Evolutionary conservation across 2,113 vertebrate species (phyloP).

Genomic region (Eleginops maclovinus): DNA sequence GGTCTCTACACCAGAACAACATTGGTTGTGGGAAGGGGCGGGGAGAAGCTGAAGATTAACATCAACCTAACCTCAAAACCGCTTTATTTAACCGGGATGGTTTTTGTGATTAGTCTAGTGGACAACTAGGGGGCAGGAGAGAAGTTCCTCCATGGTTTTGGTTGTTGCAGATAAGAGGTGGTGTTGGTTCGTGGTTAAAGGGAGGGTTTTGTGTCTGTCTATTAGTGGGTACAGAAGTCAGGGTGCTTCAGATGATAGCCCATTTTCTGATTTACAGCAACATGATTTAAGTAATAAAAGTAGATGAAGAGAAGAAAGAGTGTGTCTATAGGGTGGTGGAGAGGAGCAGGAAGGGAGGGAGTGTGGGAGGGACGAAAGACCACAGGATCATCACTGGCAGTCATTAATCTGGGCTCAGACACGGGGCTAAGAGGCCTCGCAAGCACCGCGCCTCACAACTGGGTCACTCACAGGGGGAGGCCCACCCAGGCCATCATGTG

Average conservation of each 20-base stretch:
- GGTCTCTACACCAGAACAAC: conserved; percentile 56
- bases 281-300: conserved; percentile 25
- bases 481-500: conserved; percentile 80
- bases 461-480: conserved; percentile 81
- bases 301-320: conserved; percentile 26
- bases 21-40: conserved; percentile 39
- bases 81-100: conserved; percentile 45
- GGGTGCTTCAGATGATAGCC: conserved; percentile 16
- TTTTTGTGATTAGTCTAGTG: conserved; percentile 32
- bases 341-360: conserved; percentile 36
- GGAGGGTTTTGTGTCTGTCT: conserved; percentile 6
- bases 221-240: conserved; percentile 1
- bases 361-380: conserved; percentile 60
- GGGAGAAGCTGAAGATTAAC: conserved; percentile 61
- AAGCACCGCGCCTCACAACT: conserved; percentile 80
- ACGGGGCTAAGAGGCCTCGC: conserved; percentile 78
- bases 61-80: conserved; percentile 61
- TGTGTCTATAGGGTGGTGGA: conserved; percentile 19
- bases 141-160: conserved; percentile 31
- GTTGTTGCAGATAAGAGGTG: conserved; percentile 17
- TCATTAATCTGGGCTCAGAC: conserved; percentile 88
- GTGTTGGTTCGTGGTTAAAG: conserved; percentile 14
- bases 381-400: conserved; percentile 79
- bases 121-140: conserved; percentile 60
- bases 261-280: conserved; percentile 26